These are phyloP conservation scores for Perca flavescens DNA, from an alignment of 2,113 vertebrate genomes.

Conservation along the genomic window DNA sequence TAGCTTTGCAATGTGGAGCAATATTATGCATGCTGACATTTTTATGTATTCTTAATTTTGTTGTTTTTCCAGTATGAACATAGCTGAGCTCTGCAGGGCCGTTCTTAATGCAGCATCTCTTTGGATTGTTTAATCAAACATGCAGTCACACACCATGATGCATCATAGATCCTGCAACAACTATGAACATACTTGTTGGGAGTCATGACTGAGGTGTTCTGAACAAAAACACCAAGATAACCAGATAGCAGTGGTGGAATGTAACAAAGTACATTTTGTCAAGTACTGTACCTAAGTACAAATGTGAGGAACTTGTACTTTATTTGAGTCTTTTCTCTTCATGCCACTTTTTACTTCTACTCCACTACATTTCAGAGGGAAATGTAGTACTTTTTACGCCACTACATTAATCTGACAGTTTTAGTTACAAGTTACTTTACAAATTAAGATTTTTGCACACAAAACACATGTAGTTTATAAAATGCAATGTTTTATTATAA, in stretches of 20 bases:
- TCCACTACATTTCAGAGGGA: too few species aligned
- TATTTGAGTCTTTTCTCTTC: too few species aligned
- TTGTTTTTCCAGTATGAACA: neutral
- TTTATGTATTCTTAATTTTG: neutral
- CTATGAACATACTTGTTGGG: neutral
- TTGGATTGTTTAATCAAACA: neutral
- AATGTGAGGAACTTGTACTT: too few species aligned
- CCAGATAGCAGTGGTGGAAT: neutral
- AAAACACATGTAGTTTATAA: too few species aligned
- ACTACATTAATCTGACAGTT: too few species aligned
- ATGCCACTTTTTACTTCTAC: too few species aligned
- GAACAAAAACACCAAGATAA: conserved; percentile 25
- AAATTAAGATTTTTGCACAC: too few species aligned
- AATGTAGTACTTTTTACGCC: too few species aligned
- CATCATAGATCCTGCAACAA: neutral
- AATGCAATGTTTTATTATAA: too few species aligned
- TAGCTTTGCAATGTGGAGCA: neutral
- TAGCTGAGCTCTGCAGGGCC: neutral
- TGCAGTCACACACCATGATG: neutral
- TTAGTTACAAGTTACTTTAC: too few species aligned
- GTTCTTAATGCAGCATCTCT: neutral
- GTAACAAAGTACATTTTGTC: too few species aligned
- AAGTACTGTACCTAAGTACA: too few species aligned
- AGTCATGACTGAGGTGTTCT: neutral
- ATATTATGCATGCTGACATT: neutral